These are phyloP conservation scores for Sinodicranocentrus sp. DNA, from an alignment of 2,888 invertebrate genomes.

Conservation along the genomic window DNA sequence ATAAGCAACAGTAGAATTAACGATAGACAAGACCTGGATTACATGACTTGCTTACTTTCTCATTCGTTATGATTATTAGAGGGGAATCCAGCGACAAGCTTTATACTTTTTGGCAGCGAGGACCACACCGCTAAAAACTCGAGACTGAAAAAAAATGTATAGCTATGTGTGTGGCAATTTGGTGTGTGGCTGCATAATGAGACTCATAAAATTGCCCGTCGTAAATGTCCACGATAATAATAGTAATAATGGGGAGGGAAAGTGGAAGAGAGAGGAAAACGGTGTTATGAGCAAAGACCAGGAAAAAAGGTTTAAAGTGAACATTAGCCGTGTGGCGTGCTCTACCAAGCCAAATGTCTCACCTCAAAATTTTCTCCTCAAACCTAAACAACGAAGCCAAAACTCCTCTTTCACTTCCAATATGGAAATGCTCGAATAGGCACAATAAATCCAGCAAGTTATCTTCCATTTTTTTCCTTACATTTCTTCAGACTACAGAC, in stretches of 20 bases:
- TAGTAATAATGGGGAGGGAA: slow-evolving; percentile 58
- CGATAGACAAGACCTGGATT: slow-evolving; percentile 46
- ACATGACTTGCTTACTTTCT: slow-evolving; percentile 55
- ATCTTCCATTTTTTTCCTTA: slow-evolving; percentile 25
- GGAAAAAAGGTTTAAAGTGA: slow-evolving; percentile 9
- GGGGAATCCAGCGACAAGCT: slow-evolving; percentile 17
- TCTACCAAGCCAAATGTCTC: slow-evolving; percentile 56
- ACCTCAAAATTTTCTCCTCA: slow-evolving; percentile 54
- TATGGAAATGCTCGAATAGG: slow-evolving; percentile 38
- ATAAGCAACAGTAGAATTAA: slow-evolving; percentile 45
- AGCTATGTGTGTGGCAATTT: slow-evolving; percentile 42
- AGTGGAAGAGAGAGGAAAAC: slow-evolving; percentile 42
- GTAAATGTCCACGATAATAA: slow-evolving; percentile 65
- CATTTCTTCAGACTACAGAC: slow-evolving; percentile 31
- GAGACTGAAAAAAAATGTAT: slow-evolving; percentile 32
- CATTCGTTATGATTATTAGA: slow-evolving; percentile 47
- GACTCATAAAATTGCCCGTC: slow-evolving; percentile 61
- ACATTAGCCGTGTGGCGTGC: slow-evolving; percentile 4
- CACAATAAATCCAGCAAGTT: slow-evolving; percentile 48
- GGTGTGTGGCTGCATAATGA: slow-evolving; percentile 62
- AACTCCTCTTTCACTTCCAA: not conserved
- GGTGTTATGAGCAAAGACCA: slow-evolving; percentile 51
- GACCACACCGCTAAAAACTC: not conserved
- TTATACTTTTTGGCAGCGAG: slow-evolving; percentile 33
- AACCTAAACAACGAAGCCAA: slow-evolving; percentile 8